These are phyloP conservation scores for Theretra japonica DNA, from an alignment of 2,888 invertebrate genomes.

Conservation along the genomic window DNA sequence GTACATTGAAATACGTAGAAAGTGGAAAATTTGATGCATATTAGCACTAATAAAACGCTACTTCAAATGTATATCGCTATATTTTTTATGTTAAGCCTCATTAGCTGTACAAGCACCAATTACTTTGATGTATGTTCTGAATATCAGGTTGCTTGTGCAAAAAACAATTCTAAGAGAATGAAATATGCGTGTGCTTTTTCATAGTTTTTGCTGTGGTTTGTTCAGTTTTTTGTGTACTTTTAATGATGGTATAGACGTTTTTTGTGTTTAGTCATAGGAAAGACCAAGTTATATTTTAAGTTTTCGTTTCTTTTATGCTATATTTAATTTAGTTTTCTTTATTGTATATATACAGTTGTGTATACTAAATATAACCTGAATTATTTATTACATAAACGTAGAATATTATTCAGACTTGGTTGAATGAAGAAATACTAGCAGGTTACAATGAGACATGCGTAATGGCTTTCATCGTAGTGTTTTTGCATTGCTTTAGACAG, in stretches of 20 bases:
- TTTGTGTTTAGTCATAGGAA: background rate
- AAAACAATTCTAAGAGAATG: background rate
- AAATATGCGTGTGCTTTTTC: conserved; percentile 4
- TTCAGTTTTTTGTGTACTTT: background rate
- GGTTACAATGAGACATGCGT: background rate
- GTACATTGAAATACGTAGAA: conserved; percentile 39
- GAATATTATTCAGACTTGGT: no score
- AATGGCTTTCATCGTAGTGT: background rate
- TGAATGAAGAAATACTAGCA: conserved; percentile 2
- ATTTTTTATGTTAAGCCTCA: conserved; percentile 14
- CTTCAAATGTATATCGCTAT: conserved; percentile 12
- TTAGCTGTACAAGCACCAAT: conserved; percentile 16
- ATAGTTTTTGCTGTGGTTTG: background rate
- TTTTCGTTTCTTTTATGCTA: no score
- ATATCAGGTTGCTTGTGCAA: conserved; percentile 10
- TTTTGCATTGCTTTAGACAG: background rate
- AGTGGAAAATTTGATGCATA: conserved; percentile 39
- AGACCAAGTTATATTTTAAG: background rate
- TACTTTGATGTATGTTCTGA: conserved; percentile 15
- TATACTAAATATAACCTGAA: no score
- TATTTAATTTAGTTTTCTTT: no score
- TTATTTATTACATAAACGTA: no score
- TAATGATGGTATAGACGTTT: background rate
- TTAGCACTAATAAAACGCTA: conserved; percentile 22
- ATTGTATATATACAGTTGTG: no score